Evolutionary conservation across 2,888 invertebrate species (phyloP).

Genomic region (Latrodectus elegans): DNA sequence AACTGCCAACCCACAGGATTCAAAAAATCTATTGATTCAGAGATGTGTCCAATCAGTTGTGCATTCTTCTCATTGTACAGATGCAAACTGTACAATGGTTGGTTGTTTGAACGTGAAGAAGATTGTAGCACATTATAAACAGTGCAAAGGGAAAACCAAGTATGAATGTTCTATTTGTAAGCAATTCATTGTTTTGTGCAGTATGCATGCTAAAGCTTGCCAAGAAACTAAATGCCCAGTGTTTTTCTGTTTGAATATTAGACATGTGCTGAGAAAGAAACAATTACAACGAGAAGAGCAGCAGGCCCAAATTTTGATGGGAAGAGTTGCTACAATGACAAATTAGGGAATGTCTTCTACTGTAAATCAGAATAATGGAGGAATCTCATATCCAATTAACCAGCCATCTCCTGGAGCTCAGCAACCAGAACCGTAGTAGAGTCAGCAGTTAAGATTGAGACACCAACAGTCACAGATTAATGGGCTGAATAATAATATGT

Average conservation of each 20-base stretch:
- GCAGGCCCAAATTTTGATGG: slow-evolving; percentile 90
- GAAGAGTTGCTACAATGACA: slow-evolving; percentile 79
- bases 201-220: slow-evolving; percentile 99
- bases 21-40: slow-evolving; percentile 91
- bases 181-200: slow-evolving; percentile 97
- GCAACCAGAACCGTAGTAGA: slow-evolving; percentile 71
- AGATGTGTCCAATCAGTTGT: slow-evolving; percentile 94
- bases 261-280: slow-evolving; percentile 97
- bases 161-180: slow-evolving; percentile 98
- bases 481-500: slow-evolving; percentile 63
- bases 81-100: slow-evolving; percentile 97
- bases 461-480: slow-evolving; percentile 73
- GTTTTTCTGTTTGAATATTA: slow-evolving; percentile 98
- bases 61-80: slow-evolving; percentile 97
- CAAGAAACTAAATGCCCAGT: slow-evolving; percentile 94
- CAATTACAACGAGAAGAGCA: slow-evolving; percentile 95
- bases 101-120: slow-evolving; percentile 99
- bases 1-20: slow-evolving; percentile 85
- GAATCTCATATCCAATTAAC: slow-evolving; percentile 66
- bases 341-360: slow-evolving; percentile 61
- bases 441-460: slow-evolving; percentile 73
- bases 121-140: slow-evolving; percentile 97
- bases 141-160: slow-evolving; percentile 89
- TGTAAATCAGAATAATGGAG: slow-evolving; percentile 54
- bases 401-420: slow-evolving; percentile 77